Evolutionary conservation across 2,113 vertebrate genomes (phyloP), one percentile per base, ranked within the genome.

Genomic region (Jacana jacana): DNA sequence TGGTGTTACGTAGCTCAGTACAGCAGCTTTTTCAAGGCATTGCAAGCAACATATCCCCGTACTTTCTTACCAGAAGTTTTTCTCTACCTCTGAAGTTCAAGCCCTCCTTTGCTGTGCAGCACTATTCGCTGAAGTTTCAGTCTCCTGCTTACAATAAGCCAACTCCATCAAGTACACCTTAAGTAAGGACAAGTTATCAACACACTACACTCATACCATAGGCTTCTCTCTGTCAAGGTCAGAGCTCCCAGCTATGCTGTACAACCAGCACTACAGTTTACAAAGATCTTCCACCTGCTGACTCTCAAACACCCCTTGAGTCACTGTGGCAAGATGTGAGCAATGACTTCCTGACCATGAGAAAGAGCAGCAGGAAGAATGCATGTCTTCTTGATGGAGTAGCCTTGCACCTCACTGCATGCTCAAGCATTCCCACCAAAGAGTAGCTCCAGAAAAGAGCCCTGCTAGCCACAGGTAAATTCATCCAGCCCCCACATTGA

Each of bases 401-500:
- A 25, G 48, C 42, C 52, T 55, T 2, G 0, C 8, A 10, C 40
- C 33, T 28, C 11, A 4, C 23, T 0, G 4, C 17, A 3, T 11
- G 8, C 49, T 23, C 4, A 0, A 0, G 28, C 5, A 1, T 31
- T 9, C 15, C 12, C 17, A 3, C 1, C 1, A 7, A 52, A 24
- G 35, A n/a, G 58, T 46, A 24, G 23, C 58, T 58, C 31, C 14
- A 9, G 44, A 42, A 39, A 12, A 22, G 12, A 61, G 30, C 25
- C 52, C 39, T 40, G 25, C 60, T 30, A 46, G 39, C n/a, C 40
- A 75, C 40, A 8, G 35, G 55, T 17, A n/a, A 77, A 70, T n/a
- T n/a, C 19, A 31, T 18, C 35, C 71, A 37, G 44, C 17, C 30
- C 58, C 39, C 14, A n/a, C 11, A 2, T 0, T 25, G 42, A 35